These are phyloP conservation scores for Uropsilus gracilis DNA, from an alignment of 2,113 vertebrate species.

Conservation along the genomic window DNA sequence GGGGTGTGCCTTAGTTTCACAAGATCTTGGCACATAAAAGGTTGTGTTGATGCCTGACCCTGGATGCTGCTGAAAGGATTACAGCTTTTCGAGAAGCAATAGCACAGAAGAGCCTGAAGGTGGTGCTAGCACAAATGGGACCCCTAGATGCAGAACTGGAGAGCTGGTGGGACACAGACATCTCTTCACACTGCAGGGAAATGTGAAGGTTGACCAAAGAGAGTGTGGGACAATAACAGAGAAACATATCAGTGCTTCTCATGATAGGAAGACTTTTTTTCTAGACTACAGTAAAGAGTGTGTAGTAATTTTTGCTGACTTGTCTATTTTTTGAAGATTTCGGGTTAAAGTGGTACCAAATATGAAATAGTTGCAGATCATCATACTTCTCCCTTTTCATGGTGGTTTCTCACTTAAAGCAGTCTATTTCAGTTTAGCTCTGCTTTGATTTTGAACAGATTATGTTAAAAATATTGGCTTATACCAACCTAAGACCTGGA, in stretches of 20 bases:
- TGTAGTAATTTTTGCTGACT: not conserved
- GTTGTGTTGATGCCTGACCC: no score
- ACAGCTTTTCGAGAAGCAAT: not conserved
- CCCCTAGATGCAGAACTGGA: no score
- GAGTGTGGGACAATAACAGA: fast-evolving
- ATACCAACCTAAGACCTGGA: not conserved
- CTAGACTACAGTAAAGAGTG: not conserved
- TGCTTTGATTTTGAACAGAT: not conserved
- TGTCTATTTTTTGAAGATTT: not conserved
- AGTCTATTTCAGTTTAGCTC: not conserved
- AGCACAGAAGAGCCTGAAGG: no score
- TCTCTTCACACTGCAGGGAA: not conserved
- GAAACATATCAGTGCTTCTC: no score
- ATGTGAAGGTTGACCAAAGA: no score
- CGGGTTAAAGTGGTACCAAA: not conserved
- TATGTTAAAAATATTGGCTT: not conserved
- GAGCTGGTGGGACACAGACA: not conserved
- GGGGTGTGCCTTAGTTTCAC: not conserved
- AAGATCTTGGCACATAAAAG: not conserved
- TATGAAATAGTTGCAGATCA: not conserved
- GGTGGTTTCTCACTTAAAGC: not conserved
- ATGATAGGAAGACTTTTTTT: not conserved
- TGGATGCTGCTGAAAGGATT: no score
- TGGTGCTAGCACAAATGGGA: not conserved
- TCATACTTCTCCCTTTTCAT: not conserved